Conservation (phyloP, 1,140 invertebrate species). For the Dendrolimus kikuchii region DNA sequence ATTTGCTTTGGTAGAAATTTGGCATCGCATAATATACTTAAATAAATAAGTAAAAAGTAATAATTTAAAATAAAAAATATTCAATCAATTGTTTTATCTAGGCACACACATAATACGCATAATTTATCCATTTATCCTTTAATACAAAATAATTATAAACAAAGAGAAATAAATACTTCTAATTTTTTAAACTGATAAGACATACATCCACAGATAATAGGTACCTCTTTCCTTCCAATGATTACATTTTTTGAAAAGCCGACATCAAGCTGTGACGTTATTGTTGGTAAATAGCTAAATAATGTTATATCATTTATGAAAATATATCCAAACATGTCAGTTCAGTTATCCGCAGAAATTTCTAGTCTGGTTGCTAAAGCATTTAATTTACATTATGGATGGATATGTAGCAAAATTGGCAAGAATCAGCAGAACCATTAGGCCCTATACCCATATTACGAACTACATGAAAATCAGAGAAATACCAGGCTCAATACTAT, state of each 20-base stretch:
- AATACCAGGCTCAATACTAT: conserved; percentile 57
- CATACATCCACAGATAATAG: conserved; percentile 62
- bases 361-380: conserved; percentile 43
- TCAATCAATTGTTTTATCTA: conserved; percentile 29
- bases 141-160: conserved; percentile 21
- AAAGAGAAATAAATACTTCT: conserved; percentile 42
- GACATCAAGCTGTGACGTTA: conserved; percentile 68
- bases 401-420: conserved; percentile 63
- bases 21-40: conserved; percentile 37
- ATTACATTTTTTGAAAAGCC: conserved; percentile 67
- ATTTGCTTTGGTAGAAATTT: conserved; percentile 34
- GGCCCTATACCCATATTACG: conserved; percentile 36
- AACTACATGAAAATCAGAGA: conserved; percentile 44
- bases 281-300: conserved; percentile 60
- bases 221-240: conserved; percentile 65
- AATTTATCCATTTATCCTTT: conserved; percentile 12
- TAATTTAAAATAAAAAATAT: conserved; percentile 34
- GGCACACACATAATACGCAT: conserved; percentile 26
- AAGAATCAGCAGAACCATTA: conserved; percentile 52
- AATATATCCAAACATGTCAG: conserved; percentile 51
- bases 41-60: conserved; percentile 41
- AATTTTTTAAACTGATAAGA: conserved; percentile 50
- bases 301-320: conserved; percentile 63
- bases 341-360: conserved; percentile 31
- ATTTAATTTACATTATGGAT: conserved; percentile 57